Evolutionary conservation across 1,140 invertebrate genomes (phyloP), one percentile per base, ranked within the genome.

Genomic region (Drosophila malerkotliana): DNA sequence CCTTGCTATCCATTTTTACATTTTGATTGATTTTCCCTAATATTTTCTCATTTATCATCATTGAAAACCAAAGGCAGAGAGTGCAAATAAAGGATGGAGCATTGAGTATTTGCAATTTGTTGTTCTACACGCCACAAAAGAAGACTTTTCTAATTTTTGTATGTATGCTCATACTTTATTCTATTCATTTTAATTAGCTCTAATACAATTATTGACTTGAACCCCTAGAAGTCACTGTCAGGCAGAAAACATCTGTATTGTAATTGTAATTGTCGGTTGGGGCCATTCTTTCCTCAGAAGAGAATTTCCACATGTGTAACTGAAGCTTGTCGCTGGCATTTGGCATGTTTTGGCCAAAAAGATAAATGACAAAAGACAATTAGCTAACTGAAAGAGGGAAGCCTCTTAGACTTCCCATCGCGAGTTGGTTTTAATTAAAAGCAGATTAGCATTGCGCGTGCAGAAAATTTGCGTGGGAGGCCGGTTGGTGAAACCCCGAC

Each of bases 401-500:
- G 79, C 83, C 74, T 79, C 83, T 82, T 87, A 88, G 76, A 72
- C 67, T 52, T 55, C 75, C 8, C 60, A 44, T 51, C 60, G 72
- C 67, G 62, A 58, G 64, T 69, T 83, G 75, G 59, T 73, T 88
- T 88, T 89, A 88, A 88, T 88, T 88, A 88, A 88, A 88, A 88
- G 79, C 63, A 88, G 83, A 88, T 88, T 88, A 88, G 63, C 83
- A 83, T 77, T 79, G 83, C 72, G 82, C 79, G 82, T 83, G 82
- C 67, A 78, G 74, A 56, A 71, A 78, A 68, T 69, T 76, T 71
- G 56, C 39, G 58, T 59, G 32, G 41, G 39, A 26, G 41, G 49
- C 30, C 53, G 55, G 47, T 47, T 9, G 28, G 34, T 8, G 51
- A 49, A 37, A 32, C 32, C 55, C 45, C 45, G 8, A 18, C 5